Conservation (phyloP, 2,113 vertebrate species). For the Glareola pratincola region DNA sequence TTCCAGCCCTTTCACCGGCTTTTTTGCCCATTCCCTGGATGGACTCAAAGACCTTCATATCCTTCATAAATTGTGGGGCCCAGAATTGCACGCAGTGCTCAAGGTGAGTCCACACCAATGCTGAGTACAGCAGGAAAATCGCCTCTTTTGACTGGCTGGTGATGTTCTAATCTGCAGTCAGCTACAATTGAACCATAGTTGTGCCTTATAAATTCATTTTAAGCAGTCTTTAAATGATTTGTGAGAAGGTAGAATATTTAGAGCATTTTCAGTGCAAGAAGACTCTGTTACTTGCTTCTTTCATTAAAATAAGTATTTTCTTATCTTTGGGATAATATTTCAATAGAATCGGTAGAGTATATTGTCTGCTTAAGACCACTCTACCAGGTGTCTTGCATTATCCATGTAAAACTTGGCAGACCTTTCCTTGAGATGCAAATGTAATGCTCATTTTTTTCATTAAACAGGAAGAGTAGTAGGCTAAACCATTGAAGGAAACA, state of each 20-base stretch:
- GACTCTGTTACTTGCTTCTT: neutral
- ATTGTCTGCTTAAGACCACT: neutral
- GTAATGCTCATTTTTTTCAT: neutral
- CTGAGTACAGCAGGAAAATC: neutral
- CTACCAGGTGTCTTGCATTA: neutral
- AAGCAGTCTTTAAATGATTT: neutral
- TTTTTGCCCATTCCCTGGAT: neutral
- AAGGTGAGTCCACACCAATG: neutral
- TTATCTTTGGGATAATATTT: neutral
- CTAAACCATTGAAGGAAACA: neutral
- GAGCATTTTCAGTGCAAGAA: neutral
- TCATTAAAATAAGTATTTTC: neutral
- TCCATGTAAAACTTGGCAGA: neutral
- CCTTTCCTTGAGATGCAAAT: neutral
- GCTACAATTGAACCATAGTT: neutral
- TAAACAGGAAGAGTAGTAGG: neutral
- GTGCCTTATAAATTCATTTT: neutral
- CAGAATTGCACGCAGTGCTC: neutral
- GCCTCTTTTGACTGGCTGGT: neutral
- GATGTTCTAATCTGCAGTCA: neutral
- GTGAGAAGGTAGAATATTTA: neutral
- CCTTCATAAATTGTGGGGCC: neutral
- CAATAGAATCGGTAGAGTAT: no score
- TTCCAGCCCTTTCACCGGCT: neutral
- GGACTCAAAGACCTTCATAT: no score